These are phyloP conservation scores for Lobophora halterata DNA, from an alignment of 2,888 invertebrate species.

Conservation along the genomic window DNA sequence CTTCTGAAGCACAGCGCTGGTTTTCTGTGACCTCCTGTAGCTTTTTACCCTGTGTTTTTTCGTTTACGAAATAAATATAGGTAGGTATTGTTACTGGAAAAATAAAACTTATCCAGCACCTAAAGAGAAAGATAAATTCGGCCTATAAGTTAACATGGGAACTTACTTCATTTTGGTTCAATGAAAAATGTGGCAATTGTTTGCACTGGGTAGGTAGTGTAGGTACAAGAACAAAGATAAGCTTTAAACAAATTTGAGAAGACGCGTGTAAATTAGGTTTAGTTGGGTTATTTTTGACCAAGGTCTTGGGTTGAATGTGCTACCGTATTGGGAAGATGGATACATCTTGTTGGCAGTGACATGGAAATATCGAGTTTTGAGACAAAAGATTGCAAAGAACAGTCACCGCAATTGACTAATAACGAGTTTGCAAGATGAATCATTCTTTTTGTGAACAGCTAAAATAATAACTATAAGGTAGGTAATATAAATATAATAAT, in stretches of 20 bases:
- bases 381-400: background rate
- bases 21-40: too few relatives aligned
- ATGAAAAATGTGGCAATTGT: slow-evolving; percentile 44
- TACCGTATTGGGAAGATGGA: slow-evolving; percentile 46
- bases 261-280: slow-evolving; percentile 62
- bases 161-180: slow-evolving; percentile 30
- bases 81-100: slow-evolving; percentile 6
- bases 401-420: too few relatives aligned
- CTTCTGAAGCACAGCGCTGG: too few relatives aligned
- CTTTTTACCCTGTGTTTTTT: slow-evolving; percentile 5
- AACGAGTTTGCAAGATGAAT: too few relatives aligned
- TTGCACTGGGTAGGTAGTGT: slow-evolving; percentile 20
- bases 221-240: slow-evolving; percentile 59
- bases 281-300: slow-evolving; percentile 62
- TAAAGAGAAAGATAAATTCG: slow-evolving; percentile 1
- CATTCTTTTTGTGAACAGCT: too few relatives aligned
- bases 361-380: slow-evolving; percentile 4
- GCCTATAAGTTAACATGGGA: slow-evolving; percentile 8
- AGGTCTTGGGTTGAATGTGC: slow-evolving; percentile 63
- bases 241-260: slow-evolving; percentile 58
- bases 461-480: too few relatives aligned
- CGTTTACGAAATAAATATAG: too few relatives aligned
- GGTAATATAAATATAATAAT: too few relatives aligned
- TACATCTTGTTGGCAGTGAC: slow-evolving; percentile 19
- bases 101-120: background rate